Base-by-base conservation (phyloP, 1,140 invertebrate species). In the Harpegnathos saltator region DNA sequence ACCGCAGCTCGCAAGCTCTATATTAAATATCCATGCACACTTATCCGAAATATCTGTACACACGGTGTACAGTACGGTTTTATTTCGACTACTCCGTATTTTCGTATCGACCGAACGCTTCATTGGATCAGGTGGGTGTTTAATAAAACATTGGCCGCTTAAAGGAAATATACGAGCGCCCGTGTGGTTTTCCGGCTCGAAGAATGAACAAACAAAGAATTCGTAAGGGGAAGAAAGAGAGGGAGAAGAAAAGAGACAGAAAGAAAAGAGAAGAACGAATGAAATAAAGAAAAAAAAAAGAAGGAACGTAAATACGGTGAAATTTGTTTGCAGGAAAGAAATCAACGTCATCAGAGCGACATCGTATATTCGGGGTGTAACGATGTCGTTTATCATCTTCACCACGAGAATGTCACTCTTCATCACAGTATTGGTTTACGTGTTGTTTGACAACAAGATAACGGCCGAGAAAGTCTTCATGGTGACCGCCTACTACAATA, bases 371-470 rank as follows among this genome's bases (percentile, higher is more conserved):
- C 94, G 96, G 77, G 97, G 96, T 7, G 92, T 97, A 1, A 96
- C 96, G 85, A 94, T 96, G 89, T 96, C 96, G 0, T 96, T 96
- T 87, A 95, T 96, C 3, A 95, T 95, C n/a, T 95, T 97, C 73
- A 96, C 97, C 80, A 96, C 97, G 0, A 97, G 97, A 91, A 92
- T 98, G 0, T 96, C 97, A 0, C 95, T 98, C 1, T 97, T 98
- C 84, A 91, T 97, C 0, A 97, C 96, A 1, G 96, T 98, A 26
- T 92, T 98, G n/a, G 95, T 96, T 0, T 98, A 97, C 88, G 95
- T 98, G 5, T 94, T 97, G 0, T 93, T 96, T 14, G 95, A 95
- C 0, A 95, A 96, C 81, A 96, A 62, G 85, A 91, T 54, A 93
- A 97, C 96, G 0, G 97, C 98, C 0, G 96, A 97, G 81, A 97